Evolutionary conservation across 2,888 invertebrate genomes (phyloP).

Genomic region (Gasteruption jaculator): DNA sequence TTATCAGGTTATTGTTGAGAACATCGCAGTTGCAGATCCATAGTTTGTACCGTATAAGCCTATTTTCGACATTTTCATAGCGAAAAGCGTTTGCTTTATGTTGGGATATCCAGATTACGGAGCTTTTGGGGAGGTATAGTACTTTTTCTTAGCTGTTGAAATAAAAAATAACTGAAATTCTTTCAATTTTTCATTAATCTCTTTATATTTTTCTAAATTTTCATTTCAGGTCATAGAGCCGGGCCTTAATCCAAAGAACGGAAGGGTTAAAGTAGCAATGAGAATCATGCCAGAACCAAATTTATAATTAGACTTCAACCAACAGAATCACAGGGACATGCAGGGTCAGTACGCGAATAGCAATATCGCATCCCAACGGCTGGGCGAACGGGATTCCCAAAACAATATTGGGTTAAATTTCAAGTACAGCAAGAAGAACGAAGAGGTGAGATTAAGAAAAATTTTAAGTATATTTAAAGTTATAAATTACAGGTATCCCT

Average conservation of each 20-base stretch:
- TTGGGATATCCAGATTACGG: constrained; percentile 79
- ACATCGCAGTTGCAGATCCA: constrained; percentile 54
- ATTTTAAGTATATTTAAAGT: too few relatives aligned
- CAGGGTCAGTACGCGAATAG: constrained; percentile 56
- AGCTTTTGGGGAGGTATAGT: constrained; percentile 66
- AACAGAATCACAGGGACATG: constrained; percentile 37
- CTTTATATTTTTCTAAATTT: constrained; percentile 8
- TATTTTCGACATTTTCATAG: constrained; percentile 64
- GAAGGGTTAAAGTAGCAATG: constrained; percentile 61
- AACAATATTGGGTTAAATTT: too few relatives aligned
- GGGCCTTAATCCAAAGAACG: constrained; percentile 54
- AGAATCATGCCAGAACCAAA: constrained; percentile 55
- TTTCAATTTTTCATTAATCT: constrained; percentile 9
- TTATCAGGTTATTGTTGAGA: constrained; percentile 62
- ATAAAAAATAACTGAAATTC: too few relatives aligned
- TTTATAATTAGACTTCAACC: constrained; percentile 40
- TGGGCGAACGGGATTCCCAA: too few relatives aligned
- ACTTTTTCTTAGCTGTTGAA: too few relatives aligned
- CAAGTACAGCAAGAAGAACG: too few relatives aligned
- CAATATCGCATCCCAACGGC: constrained; percentile 58
- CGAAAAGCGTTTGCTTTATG: constrained; percentile 69
- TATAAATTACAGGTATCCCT: too few relatives aligned
- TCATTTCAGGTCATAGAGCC: constrained; percentile 57
- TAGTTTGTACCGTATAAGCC: constrained; percentile 49
- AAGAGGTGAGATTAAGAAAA: too few relatives aligned